Base-by-base conservation (phyloP, 1,140 invertebrate species). In the Hetaerina americana region DNA sequence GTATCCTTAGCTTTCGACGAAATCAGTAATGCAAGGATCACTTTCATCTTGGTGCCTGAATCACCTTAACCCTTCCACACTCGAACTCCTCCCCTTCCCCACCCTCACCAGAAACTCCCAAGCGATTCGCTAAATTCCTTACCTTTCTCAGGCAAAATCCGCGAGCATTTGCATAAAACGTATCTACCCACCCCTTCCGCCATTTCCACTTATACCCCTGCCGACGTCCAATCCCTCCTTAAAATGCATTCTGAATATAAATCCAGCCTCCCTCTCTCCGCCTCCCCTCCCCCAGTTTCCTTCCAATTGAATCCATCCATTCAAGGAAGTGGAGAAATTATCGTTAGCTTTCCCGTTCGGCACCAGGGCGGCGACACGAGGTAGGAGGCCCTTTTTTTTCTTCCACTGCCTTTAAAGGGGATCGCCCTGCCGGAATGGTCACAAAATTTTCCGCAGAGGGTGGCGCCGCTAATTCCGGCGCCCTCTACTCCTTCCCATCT, bases 241-340 rank as follows among this genome's bases (percentile, higher is more conserved):
- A 57, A 57, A 57, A 57, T 57, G 40, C 40, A 57, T 57, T 57
- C 40, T 57, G 40, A 57, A 57, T 57, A 57, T 57, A 57, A 57
- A 57, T 57, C 40, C 40, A n/a, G 3, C 40, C 31, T 40, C n/a
- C n/a, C n/a, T n/a, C n/a, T n/a, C n/a, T n/a, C n/a, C n/a, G n/a
- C n/a, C n/a, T n/a, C n/a, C n/a, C n/a, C n/a, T n/a, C n/a, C n/a
- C n/a, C n/a, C n/a, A n/a, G n/a, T n/a, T 40, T 40, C 31, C 40
- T 57, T 57, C 22, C 40, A 57, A 57, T 57, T 57, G 40, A 57
- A 57, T 57, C 40, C 40, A 1, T 12, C 10, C 40, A n/a, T 57
- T 57, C 15, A 57, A 18, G 40, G 40, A n/a, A 18, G 40, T 12
- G 40, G 40, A 57, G n/a, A 57, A 57, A 57, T 57, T n/a, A 57